Percentiles rank a stretch among this genome's conserved stretches.
phyloP scores from a whole-genome alignment of 2,888 invertebrate species.

The Cremastobaeus sp. region DNA sequence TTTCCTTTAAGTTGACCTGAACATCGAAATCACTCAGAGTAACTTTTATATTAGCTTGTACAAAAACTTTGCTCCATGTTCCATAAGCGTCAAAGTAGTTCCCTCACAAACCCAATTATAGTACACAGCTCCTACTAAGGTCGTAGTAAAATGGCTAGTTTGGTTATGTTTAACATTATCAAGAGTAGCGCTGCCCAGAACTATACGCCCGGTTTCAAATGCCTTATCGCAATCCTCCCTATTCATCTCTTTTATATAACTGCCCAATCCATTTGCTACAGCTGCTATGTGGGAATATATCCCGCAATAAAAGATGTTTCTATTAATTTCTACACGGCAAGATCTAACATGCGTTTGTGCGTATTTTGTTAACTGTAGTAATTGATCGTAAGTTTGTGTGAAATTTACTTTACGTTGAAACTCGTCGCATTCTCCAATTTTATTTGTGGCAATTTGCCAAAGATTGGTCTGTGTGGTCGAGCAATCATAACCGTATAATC shows the following conservation, averaged over 20 bases:
- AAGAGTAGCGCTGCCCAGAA: not conserved
- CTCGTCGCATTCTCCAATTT: not conserved
- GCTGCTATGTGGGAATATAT: not conserved
- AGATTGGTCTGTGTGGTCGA: not conserved
- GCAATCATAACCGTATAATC: not conserved
- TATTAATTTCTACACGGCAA: not conserved
- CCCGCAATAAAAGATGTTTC: not conserved
- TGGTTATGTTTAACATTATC: not conserved
- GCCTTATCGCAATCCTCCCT: not conserved
- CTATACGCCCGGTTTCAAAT: not conserved
- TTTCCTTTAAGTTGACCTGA: not conserved
- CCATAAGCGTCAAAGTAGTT: constrained; percentile 20
- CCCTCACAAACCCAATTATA: constrained; percentile 9
- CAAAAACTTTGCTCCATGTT: constrained; percentile 18
- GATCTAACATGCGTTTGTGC: not conserved
- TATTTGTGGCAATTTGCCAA: no score
- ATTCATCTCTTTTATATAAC: not conserved
- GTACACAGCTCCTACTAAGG: constrained; percentile 7
- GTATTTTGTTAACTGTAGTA: not conserved
- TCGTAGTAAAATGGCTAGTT: not conserved
- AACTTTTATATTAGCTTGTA: not conserved
- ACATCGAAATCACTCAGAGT: not conserved
- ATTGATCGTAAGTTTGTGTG: not conserved
- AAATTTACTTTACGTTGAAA: not conserved
- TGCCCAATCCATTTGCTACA: not conserved